These are phyloP conservation scores for Arge pagana DNA, from an alignment of 2,888 invertebrate species.

Conservation along the genomic window DNA sequence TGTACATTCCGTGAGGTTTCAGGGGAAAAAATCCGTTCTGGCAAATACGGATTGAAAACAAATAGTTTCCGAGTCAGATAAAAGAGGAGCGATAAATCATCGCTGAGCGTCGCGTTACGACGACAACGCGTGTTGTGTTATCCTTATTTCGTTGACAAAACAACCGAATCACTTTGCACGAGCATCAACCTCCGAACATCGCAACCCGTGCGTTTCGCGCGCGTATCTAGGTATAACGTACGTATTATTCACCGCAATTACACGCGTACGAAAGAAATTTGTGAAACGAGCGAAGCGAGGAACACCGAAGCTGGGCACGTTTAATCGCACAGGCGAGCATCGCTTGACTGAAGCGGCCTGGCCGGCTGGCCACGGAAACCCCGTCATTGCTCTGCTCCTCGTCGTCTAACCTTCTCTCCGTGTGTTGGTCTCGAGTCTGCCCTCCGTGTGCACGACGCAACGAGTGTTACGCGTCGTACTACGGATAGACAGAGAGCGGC, in stretches of 20 bases:
- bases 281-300: conserved; percentile 14
- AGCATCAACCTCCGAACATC: too few species aligned
- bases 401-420: conserved; percentile 9
- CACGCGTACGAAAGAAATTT: conserved; percentile 5
- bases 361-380: conserved; percentile 22
- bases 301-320: too few species aligned
- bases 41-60: too few species aligned
- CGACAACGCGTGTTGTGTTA: too few species aligned
- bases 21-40: too few species aligned
- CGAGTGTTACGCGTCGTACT: too few species aligned
- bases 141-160: too few species aligned
- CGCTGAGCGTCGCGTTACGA: conserved; percentile 1
- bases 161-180: too few species aligned
- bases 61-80: too few species aligned
- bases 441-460: conserved; percentile 6
- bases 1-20: conserved; percentile 50
- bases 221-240: conserved; percentile 40
- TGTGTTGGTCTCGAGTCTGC: not conserved
- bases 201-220: not conserved
- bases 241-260: too few species aligned
- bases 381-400: conserved; percentile 22
- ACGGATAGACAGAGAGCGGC: conserved; percentile 4
- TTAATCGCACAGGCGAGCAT: conserved; percentile 34
- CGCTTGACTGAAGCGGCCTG: conserved; percentile 40
- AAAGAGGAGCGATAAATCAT: conserved; percentile 25